A percentile compares a stretch with the other conserved stretches of the same genome.
Conservation (phyloP, 2,113 vertebrate genomes). For the Oncorhynchus clarkii region DNA sequence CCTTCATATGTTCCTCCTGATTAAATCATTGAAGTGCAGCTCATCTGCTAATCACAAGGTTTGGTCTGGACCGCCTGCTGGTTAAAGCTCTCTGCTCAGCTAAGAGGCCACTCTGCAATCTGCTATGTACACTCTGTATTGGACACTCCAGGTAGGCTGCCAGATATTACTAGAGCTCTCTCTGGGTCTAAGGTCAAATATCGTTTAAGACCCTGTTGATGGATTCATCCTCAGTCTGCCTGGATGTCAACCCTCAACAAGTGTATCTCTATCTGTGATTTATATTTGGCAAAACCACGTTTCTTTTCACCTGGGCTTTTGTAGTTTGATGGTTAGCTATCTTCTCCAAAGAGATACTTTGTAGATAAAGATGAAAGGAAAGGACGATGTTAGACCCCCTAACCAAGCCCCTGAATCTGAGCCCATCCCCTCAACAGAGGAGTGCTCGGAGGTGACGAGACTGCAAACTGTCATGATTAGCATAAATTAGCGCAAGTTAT, state of each 20-base stretch:
- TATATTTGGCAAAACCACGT: no score
- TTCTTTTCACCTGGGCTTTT: not conserved
- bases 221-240: not conserved
- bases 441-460: no score
- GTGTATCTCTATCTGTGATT: no score
- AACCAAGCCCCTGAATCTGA: no score
- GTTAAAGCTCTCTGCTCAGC: constrained; percentile 22
- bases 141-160: not conserved
- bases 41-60: constrained; percentile 46
- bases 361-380: no score
- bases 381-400: no score
- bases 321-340: not conserved
- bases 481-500: no score
- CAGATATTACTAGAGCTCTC: not conserved
- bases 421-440: no score
- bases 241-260: no score
- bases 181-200: not conserved
- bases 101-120: not conserved
- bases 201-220: not conserved
- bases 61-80: constrained; percentile 26
- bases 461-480: no score
- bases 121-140: not conserved
- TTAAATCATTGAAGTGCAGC: constrained; percentile 35
- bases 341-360: no score
- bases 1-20: constrained; percentile 35